These are phyloP conservation scores for Elephantulus edwardii DNA, from an alignment of 2,113 vertebrate species.

Conservation along the genomic window DNA sequence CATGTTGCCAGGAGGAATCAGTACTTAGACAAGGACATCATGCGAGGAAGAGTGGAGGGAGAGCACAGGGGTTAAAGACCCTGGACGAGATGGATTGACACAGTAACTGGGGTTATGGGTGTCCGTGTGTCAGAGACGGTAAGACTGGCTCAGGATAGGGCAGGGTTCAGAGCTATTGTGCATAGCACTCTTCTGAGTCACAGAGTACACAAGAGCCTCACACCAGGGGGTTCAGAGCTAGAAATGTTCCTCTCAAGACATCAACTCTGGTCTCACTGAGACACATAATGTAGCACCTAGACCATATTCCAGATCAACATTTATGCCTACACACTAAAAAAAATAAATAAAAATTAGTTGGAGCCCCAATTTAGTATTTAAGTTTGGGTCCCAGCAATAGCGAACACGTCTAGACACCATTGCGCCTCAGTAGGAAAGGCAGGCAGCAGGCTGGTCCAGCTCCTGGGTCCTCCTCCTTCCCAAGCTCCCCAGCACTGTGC, in stretches of 20 bases:
- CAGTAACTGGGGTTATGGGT: too few species aligned
- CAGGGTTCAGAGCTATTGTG: slow-evolving; percentile 61
- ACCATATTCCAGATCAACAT: slow-evolving; percentile 50
- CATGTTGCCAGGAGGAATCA: too few species aligned
- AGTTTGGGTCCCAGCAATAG: slow-evolving; percentile 59
- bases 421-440: slow-evolving; percentile 40
- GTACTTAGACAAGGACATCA: too few species aligned
- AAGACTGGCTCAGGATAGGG: slow-evolving; percentile 67
- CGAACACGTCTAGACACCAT: slow-evolving; percentile 58
- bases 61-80: too few species aligned
- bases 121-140: too few species aligned
- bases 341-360: slow-evolving; percentile 59
- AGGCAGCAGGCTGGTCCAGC: slow-evolving; percentile 38
- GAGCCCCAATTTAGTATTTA: slow-evolving; percentile 70
- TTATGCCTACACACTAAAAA: slow-evolving; percentile 47
- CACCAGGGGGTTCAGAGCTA: slow-evolving; percentile 59
- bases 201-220: slow-evolving; percentile 44
- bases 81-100: too few species aligned
- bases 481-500: slow-evolving; percentile 42
- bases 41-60: too few species aligned
- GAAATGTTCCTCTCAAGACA: slow-evolving; percentile 60
- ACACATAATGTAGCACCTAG: slow-evolving; percentile 45
- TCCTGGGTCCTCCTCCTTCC: neutral
- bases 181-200: slow-evolving; percentile 45
- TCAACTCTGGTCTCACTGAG: slow-evolving; percentile 49